Evolutionary conservation across 1,140 invertebrate genomes (phyloP).

Genomic region (Drosophila pandora): DNA sequence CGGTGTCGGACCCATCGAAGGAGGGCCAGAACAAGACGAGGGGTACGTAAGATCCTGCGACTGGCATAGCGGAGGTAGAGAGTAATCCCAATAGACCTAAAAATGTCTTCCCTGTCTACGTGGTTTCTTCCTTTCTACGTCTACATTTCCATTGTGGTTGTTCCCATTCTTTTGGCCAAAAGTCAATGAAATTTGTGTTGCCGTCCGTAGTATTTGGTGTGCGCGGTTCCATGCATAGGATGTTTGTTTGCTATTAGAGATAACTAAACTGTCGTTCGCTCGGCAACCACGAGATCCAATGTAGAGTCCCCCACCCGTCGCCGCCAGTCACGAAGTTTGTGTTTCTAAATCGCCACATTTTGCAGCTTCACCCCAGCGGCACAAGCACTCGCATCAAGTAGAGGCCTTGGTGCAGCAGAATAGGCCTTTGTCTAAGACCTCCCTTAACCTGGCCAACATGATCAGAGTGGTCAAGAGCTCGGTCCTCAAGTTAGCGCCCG

Average conservation of each 20-base stretch:
- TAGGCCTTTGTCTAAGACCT: slow-evolving; percentile 4
- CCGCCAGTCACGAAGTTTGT: slow-evolving; percentile 1
- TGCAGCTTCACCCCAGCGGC: slow-evolving; percentile 36
- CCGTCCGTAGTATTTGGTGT: neutral
- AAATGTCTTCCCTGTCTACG: too few relatives aligned
- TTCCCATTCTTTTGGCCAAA: neutral
- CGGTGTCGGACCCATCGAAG: slow-evolving; percentile 88
- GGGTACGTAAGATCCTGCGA: slow-evolving; percentile 81
- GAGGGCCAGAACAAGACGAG: slow-evolving; percentile 85
- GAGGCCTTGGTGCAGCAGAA: slow-evolving; percentile 37
- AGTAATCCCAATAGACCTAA: too few relatives aligned
- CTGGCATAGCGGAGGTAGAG: neutral
- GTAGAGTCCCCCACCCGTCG: neutral
- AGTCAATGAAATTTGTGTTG: neutral
- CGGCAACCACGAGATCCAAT: neutral
- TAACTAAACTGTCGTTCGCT: too few relatives aligned
- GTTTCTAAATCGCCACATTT: slow-evolving; percentile 26
- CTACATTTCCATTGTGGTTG: neutral
- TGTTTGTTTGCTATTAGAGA: neutral
- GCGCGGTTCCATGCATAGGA: neutral
- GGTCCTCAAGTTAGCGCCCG: slow-evolving; percentile 26
- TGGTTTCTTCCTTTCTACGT: too few relatives aligned
- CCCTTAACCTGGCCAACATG: neutral
- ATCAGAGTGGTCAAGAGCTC: slow-evolving; percentile 28
- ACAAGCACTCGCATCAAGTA: slow-evolving; percentile 40